phyloP scores from a whole-genome alignment of 1,140 invertebrate genomes.

The Tetragonula clypearis region DNA sequence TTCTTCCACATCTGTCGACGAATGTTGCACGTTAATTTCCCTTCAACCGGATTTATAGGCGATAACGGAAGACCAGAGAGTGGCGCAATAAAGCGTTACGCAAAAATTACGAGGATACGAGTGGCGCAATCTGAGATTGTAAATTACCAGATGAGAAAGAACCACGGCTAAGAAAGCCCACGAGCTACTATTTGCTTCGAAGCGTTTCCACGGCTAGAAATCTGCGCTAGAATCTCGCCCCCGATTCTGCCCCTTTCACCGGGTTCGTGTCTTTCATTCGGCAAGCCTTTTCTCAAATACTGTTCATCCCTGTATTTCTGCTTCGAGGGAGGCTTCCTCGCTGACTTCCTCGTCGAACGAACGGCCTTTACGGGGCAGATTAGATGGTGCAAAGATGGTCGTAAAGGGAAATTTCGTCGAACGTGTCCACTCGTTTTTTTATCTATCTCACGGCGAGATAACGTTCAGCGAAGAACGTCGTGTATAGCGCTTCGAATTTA shows the following conservation, averaged over 20 bases:
- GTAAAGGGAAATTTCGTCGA: conserved; percentile 60
- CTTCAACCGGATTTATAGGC: neutral
- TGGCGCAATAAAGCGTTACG: neutral
- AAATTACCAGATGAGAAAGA: conserved; percentile 11
- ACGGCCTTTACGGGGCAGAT: neutral
- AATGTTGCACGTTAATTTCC: neutral
- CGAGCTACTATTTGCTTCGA: conserved; percentile 6
- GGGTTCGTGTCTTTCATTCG: conserved; percentile 48
- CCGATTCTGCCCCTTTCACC: conserved; percentile 33
- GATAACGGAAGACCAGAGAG: neutral
- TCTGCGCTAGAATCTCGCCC: conserved; percentile 40
- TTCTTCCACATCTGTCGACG: neutral
- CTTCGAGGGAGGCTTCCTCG: neutral
- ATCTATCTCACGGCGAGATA: neutral
- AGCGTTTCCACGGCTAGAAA: conserved; percentile 27
- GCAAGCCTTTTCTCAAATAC: conserved; percentile 4
- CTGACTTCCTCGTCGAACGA: neutral
- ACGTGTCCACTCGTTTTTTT: conserved; percentile 39
- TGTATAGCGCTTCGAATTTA: neutral
- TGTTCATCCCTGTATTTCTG: conserved; percentile 10
- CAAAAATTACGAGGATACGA: conserved; percentile 9
- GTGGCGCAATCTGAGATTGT: neutral
- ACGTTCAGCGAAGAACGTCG: neutral
- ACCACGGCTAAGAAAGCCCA: neutral
- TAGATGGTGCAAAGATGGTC: conserved; percentile 53